Conservation (phyloP, 1,140 invertebrate species). For the Drosophila equinoxialis region DNA sequence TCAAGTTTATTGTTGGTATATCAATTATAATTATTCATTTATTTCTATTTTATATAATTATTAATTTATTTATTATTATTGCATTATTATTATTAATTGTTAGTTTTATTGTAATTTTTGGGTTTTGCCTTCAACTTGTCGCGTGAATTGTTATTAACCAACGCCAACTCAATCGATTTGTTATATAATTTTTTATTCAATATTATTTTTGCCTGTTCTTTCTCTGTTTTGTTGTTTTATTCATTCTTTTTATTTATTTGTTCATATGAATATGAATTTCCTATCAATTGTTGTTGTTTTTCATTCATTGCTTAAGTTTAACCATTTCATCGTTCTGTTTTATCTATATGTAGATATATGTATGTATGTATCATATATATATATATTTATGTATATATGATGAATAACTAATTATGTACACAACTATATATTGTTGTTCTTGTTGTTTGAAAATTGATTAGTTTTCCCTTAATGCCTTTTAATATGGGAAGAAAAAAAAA, state of each 20-base stretch:
- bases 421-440: constrained; percentile 65
- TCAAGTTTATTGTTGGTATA: constrained; percentile 78
- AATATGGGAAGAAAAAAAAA: no score
- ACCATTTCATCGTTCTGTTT: background rate
- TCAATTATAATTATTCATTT: constrained; percentile 50
- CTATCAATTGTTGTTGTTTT: background rate
- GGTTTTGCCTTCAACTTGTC: constrained; percentile 31
- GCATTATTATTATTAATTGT: constrained; percentile 34
- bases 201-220: constrained; percentile 24
- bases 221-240: constrained; percentile 31
- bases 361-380: background rate
- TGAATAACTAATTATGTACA: constrained; percentile 78
- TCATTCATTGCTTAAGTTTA: background rate
- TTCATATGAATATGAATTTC: background rate
- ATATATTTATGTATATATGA: constrained; percentile 51
- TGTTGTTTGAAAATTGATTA: constrained; percentile 67
- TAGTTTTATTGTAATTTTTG: constrained; percentile 27
- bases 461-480: constrained; percentile 43
- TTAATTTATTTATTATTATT: constrained; percentile 44
- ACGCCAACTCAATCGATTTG: constrained; percentile 22
- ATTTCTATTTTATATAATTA: constrained; percentile 56
- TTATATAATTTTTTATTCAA: constrained; percentile 66
- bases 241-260: constrained; percentile 31
- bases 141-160: constrained; percentile 32
- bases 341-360: background rate